Evolutionary conservation across 2,113 vertebrate genomes (phyloP).

Genomic region (Peromyscus polionotus): DNA sequence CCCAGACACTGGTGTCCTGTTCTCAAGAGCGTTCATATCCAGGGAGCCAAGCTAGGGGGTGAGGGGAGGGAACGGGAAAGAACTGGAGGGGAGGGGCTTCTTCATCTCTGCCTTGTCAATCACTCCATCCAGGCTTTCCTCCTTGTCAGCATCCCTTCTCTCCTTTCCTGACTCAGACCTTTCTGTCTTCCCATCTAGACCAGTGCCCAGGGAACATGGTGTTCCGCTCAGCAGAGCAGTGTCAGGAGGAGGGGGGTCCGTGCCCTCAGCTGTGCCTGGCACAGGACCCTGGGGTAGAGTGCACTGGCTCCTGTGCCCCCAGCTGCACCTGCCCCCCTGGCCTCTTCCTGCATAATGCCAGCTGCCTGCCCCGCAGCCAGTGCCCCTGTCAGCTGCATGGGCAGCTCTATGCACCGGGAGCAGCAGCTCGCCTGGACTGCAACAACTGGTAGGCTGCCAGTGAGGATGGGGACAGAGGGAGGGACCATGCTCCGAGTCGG

Average conservation of each 20-base stretch:
- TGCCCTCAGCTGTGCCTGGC: constrained; percentile 92
- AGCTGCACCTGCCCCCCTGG: constrained; percentile 91
- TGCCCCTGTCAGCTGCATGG: constrained; percentile 92
- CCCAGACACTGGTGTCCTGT: not conserved
- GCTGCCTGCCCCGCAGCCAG: constrained; percentile 86
- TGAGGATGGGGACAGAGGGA: accelerated
- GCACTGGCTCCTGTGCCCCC: constrained; percentile 87
- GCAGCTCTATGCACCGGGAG: constrained; percentile 80
- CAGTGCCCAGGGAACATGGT: constrained; percentile 90
- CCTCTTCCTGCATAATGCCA: constrained; percentile 90
- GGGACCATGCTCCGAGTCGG: not conserved
- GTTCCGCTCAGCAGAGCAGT: constrained; percentile 87
- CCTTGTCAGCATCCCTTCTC: not conserved
- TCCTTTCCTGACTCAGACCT: not conserved
- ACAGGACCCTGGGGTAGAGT: constrained; percentile 88
- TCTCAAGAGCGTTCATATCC: not conserved
- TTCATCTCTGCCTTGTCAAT: not conserved
- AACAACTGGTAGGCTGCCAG: constrained; percentile 91
- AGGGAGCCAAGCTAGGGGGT: not conserved
- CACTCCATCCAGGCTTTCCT: not conserved
- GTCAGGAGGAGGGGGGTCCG: constrained; percentile 86
- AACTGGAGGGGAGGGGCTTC: not conserved
- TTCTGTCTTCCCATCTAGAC: constrained; percentile 79
- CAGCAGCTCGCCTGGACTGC: constrained; percentile 86
- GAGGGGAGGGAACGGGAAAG: too few relatives aligned